Base-by-base conservation (phyloP, 92 coral and sea anemone species). In the Desmophyllum pertusum region DNA sequence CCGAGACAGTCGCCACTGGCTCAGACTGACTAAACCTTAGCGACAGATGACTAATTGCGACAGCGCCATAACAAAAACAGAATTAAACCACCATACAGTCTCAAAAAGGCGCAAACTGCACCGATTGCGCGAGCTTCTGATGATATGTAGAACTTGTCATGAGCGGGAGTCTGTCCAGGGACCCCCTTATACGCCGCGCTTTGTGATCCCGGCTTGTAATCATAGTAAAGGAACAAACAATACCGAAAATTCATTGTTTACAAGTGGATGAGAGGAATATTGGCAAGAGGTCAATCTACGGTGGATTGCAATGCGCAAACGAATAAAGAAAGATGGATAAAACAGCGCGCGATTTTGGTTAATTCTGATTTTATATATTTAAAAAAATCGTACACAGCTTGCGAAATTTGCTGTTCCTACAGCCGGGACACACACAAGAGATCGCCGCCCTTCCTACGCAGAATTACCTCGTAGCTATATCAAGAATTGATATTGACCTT, bases 31-130 rank as follows among this genome's bases (percentile, higher is more conserved):
- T 48, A 65, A 11, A 50, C 17, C 39, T 10, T 80, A 67, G 21
- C 66, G 84, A 68, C 41, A 67, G 68, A 80, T 46, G 23, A 6
- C 61, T 0, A 46, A 46, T 13, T 33, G 55, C 21, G 84, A 68
- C 73, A 29, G 41, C 76, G 84, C 50, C 76, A 80, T 15, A 80
- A 68, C 77, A 80, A 39, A 67, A 80, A 80, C 76, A 80, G 84
- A 67, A 10, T 42, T 64, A 79, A 79, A 50, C 66, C 38, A 36
- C 38, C 33, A 33, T 21, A 15, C 70, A 36, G 81, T 78, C 73
- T 62, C 15, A 33, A 57, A 57, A 37, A 39, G 10, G 25, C 55
- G 10, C 17, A 17, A 72, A 72, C 41, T 46, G 33, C 77, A 11
- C 38, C 3, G 19, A n/a, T 72, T 71, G 40, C 36, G n/a, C 77